phyloP scores from a whole-genome alignment of 2,888 invertebrate genomes.

The Spatulosminthurus flaviceps region DNA sequence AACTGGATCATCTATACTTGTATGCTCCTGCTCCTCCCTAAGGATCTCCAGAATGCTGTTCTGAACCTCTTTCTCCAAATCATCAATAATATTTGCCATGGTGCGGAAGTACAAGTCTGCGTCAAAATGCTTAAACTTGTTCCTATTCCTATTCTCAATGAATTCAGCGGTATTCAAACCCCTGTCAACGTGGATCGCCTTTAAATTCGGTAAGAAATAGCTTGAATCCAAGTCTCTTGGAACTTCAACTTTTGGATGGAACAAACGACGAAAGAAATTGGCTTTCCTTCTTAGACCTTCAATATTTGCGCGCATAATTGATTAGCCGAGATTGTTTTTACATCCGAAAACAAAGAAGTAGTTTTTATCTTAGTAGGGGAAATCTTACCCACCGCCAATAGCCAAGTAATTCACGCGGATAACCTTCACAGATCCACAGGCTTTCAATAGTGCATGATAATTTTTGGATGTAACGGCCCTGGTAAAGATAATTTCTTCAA shows the following conservation, averaged over 20 bases:
- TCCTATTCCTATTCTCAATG: neutral
- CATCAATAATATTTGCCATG: neutral
- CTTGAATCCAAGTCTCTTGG: neutral
- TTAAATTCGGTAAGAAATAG: constrained; percentile 29
- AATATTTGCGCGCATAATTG: no score
- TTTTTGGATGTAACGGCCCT: constrained; percentile 22
- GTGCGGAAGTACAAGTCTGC: constrained; percentile 40
- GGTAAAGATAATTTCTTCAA: constrained; percentile 35
- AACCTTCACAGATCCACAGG: neutral
- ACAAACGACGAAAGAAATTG: neutral
- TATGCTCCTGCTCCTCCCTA: neutral
- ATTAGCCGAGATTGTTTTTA: no score
- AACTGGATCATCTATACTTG: neutral
- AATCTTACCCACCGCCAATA: constrained; percentile 9
- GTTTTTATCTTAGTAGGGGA: no score
- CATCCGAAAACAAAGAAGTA: no score
- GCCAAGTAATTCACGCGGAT: constrained; percentile 33
- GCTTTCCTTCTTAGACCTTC: neutral
- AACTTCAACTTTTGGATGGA: neutral
- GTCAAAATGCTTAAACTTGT: constrained; percentile 39
- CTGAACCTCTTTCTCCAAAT: constrained; percentile 33
- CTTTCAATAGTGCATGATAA: constrained; percentile 25
- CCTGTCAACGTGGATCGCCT: constrained; percentile 22
- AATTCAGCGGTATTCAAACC: constrained; percentile 3
- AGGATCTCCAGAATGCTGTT: constrained; percentile 29